phyloP scores from a whole-genome alignment of 2,888 invertebrate genomes.

The Lycocerus yunnanus region DNA sequence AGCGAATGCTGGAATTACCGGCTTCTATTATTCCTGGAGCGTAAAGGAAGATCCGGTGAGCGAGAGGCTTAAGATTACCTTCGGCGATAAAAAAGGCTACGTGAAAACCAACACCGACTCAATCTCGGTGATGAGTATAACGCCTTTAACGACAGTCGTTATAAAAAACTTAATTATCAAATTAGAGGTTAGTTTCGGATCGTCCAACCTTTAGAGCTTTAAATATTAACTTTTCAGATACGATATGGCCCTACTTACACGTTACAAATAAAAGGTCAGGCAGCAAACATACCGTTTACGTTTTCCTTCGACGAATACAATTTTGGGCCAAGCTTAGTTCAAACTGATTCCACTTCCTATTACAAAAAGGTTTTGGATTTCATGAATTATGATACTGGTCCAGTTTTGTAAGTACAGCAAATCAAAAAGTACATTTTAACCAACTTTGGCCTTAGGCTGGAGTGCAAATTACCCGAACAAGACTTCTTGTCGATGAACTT shows the following conservation, averaged over 20 bases:
- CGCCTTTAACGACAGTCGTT: constrained; percentile 28
- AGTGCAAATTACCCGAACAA: constrained; percentile 57
- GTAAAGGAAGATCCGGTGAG: constrained; percentile 38
- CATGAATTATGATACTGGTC: constrained; percentile 48
- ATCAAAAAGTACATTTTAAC: background rate
- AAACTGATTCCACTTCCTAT: constrained; percentile 57
- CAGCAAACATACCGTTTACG: constrained; percentile 61
- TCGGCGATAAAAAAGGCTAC: constrained; percentile 37
- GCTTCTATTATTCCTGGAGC: constrained; percentile 51
- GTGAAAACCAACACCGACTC: constrained; percentile 26
- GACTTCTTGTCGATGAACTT: constrained; percentile 61
- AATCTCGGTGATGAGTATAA: constrained; percentile 29
- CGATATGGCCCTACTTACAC: constrained; percentile 68
- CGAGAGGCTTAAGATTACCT: constrained; percentile 33
- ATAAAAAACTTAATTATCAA: constrained; percentile 28
- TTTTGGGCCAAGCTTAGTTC: constrained; percentile 69
- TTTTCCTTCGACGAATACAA: constrained; percentile 68
- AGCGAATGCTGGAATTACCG: constrained; percentile 48
- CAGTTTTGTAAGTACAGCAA: constrained; percentile 45
- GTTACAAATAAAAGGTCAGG: constrained; percentile 63
- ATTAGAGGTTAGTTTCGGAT: constrained; percentile 19
- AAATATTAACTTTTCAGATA: constrained; percentile 57
- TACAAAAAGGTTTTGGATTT: constrained; percentile 54
- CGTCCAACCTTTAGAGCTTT: background rate
- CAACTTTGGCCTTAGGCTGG: constrained; percentile 54